Evolutionary conservation across 2,888 invertebrate species (phyloP).

Genomic region (Aromia moschata): DNA sequence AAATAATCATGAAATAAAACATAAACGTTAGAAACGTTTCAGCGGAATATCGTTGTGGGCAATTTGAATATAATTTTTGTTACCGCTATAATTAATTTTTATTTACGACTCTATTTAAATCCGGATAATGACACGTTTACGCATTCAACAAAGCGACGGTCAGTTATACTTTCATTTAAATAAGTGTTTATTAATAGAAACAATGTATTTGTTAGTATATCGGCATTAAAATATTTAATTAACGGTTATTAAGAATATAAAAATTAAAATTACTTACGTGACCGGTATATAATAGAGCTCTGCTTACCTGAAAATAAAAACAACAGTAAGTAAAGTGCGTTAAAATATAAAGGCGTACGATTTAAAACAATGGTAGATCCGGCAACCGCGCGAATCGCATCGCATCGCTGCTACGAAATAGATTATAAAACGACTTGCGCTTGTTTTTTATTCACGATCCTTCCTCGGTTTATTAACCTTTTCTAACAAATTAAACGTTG

Average conservation of each 20-base stretch:
- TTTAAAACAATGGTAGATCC: not conserved
- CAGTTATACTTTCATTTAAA: constrained; percentile 1
- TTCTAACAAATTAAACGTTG: not conserved
- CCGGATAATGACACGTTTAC: not conserved
- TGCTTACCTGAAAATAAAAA: not conserved
- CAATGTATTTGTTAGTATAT: constrained; percentile 17
- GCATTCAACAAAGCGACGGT: not conserved
- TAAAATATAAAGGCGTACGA: not conserved
- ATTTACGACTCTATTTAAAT: not conserved
- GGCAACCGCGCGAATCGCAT: not conserved
- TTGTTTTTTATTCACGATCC: not conserved
- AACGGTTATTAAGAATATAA: too few species aligned
- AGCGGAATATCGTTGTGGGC: too few species aligned
- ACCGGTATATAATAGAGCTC: not conserved
- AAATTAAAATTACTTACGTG: constrained; percentile 8
- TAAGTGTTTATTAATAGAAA: constrained; percentile 9
- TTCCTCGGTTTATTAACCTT: not conserved
- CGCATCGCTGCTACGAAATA: not conserved
- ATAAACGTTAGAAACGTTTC: too few species aligned
- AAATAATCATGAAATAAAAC: too few species aligned
- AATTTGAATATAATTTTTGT: too few species aligned
- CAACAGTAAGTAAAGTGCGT: not conserved
- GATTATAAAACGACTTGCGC: constrained; percentile 1
- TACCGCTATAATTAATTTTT: too few species aligned
- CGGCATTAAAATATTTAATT: constrained; percentile 13